Evolutionary conservation across 1,140 invertebrate genomes (phyloP).

Genomic region (Macrobrachium rosenbergii): DNA sequence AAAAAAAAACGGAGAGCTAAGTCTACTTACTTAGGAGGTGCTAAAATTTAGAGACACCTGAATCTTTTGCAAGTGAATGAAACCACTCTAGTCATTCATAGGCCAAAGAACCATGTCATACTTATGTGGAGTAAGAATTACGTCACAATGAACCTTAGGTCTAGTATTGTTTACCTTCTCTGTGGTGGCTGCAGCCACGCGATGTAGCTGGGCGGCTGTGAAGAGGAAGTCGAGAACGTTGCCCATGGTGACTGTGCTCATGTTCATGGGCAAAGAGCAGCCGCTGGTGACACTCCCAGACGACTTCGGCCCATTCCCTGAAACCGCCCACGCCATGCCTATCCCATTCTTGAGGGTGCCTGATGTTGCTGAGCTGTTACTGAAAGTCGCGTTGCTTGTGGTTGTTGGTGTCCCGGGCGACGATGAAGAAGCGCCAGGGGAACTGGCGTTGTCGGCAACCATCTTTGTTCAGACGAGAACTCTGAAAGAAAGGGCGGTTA

Average conservation of each 20-base stretch:
- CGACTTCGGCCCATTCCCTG: background rate
- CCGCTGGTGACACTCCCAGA: background rate
- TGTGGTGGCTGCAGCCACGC: conserved; percentile 41
- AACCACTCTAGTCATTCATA: too few relatives aligned
- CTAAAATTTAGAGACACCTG: too few relatives aligned
- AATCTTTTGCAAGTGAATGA: too few relatives aligned
- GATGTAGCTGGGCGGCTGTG: conserved; percentile 46
- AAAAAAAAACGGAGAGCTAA: too few relatives aligned
- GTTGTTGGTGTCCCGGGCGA: background rate
- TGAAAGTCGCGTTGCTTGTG: background rate
- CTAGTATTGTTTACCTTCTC: conserved; percentile 23
- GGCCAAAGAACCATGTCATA: too few relatives aligned
- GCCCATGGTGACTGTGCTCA: conserved; percentile 27
- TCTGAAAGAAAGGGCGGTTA: too few relatives aligned
- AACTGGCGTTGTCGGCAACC: background rate
- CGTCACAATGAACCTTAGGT: too few relatives aligned
- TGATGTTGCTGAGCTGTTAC: conserved; percentile 4
- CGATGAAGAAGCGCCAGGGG: background rate
- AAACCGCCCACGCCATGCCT: conserved; percentile 41
- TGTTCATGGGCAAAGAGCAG: background rate
- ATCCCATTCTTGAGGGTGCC: conserved; percentile 45
- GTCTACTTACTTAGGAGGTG: too few relatives aligned
- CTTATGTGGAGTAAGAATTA: too few relatives aligned
- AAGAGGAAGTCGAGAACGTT: conserved; percentile 45
- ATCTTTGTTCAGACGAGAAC: too few relatives aligned